Base-by-base conservation (phyloP, 2,797 vertebrate genomes). In the Neosilurus mollespiculum region DNA sequence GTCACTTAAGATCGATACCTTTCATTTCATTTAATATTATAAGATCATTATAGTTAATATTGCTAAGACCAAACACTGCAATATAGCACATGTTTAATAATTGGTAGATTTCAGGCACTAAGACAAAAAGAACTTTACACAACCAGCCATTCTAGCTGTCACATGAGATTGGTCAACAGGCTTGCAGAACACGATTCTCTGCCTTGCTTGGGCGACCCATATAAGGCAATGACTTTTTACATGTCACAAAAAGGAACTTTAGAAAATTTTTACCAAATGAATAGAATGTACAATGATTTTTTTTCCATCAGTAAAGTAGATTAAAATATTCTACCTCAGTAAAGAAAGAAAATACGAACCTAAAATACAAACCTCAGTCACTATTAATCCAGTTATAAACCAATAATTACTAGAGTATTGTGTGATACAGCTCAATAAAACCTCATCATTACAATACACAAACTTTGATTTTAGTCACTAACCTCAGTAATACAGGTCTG, bases 131-230 rank as follows among this genome's bases (percentile, higher is more conserved):
- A 82, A 90, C 80, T 91, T 89, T 88, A 89, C 90, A 92, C 89
- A 82, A 83, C 71, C 84, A 90, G 88, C 87, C 91, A 89, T 85
- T 86, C 71, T 76, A 84, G 87, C 81, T 59, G 75, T 91, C 88
- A 90, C 90, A 91, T 91, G 91, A 93, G 94, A 92, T 94, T 94
- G 94, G 94, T 92, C 92, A 90, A 88, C 86, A 86, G 88, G 81
- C 90, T 94, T 94, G 91, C 93, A 92, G 94, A 94, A 94, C 84
- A 85, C 24, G 82, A 91, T 90, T 94, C 93, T 92, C 91, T 92
- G 92, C 93, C 92, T 93, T 86, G 87, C 81, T 91, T 81, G 85
- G 90, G 85, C 90, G 87, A 84, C 75, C 94, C 95, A 93, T 95
- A 94, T 95, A 95, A 93, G 94, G 94, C 87, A 94, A 94, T 82